Percentiles rank a stretch among this genome's conserved stretches.
Evolutionary conservation across 2,113 vertebrate species (phyloP).

Genomic region (Orcinus orca): DNA sequence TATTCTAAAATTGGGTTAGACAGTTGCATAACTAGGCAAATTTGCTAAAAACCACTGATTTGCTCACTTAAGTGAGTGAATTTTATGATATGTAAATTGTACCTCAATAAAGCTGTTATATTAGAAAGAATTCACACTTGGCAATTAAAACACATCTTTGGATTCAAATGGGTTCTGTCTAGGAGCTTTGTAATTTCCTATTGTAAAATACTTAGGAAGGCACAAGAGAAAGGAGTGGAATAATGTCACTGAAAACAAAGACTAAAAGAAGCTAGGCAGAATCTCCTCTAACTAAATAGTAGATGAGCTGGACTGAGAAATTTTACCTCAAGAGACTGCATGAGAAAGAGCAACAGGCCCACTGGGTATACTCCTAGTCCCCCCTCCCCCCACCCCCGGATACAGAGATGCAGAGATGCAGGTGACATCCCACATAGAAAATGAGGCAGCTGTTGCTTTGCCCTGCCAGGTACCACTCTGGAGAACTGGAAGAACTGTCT

Average conservation of each 20-base stretch:
- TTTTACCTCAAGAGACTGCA: neutral
- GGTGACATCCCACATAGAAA: neutral
- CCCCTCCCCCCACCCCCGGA: neutral
- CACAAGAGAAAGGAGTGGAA: neutral
- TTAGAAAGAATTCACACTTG: neutral
- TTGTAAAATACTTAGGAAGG: neutral
- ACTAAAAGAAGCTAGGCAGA: neutral
- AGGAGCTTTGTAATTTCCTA: neutral
- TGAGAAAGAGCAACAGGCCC: neutral
- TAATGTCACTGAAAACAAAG: neutral
- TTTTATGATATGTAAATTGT: neutral
- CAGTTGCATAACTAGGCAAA: neutral
- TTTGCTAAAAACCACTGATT: slow-evolving; percentile 18
- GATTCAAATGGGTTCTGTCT: neutral
- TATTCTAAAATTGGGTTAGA: neutral
- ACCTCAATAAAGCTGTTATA: neutral
- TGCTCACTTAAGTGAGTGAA: neutral
- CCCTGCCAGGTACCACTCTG: neutral
- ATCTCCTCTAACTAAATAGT: neutral
- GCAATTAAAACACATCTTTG: neutral
- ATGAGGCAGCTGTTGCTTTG: neutral
- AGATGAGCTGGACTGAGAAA: neutral
- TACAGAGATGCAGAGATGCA: neutral
- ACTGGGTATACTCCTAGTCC: too few species aligned
- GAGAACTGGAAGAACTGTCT: neutral